Conservation (phyloP, 2,113 vertebrate genomes). For the Leiothrix lutea region DNA sequence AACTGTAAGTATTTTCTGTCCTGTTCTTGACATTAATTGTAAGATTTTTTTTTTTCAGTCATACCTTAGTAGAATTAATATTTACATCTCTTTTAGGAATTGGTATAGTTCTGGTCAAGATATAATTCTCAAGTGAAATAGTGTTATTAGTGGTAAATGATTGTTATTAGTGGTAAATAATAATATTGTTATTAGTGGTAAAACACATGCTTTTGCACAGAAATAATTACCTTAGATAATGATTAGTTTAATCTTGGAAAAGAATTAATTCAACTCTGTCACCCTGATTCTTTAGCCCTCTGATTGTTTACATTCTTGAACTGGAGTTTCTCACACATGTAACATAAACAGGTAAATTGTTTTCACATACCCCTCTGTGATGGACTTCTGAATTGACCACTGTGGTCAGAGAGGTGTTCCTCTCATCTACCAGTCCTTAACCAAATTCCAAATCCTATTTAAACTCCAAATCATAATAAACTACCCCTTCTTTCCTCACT, state of each 20-base stretch:
- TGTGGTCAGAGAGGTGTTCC: too few relatives aligned
- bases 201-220: neutral
- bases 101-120: neutral
- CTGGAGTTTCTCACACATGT: too few relatives aligned
- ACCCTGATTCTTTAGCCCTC: too few relatives aligned
- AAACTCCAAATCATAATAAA: too few relatives aligned
- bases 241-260: neutral
- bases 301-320: too few relatives aligned
- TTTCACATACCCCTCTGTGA: too few relatives aligned
- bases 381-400: too few relatives aligned
- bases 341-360: too few relatives aligned
- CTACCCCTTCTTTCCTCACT: too few relatives aligned
- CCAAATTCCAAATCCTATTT: too few relatives aligned
- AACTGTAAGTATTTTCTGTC: neutral
- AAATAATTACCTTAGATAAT: neutral
- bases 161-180: neutral
- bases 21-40: neutral
- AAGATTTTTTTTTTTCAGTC: neutral
- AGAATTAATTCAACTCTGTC: neutral
- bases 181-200: neutral
- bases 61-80: neutral
- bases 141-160: neutral
- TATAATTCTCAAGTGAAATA: neutral
- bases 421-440: too few relatives aligned
- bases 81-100: neutral